These are phyloP conservation scores for Ennomos fuscantarius DNA, from an alignment of 2,888 invertebrate genomes.

Conservation along the genomic window DNA sequence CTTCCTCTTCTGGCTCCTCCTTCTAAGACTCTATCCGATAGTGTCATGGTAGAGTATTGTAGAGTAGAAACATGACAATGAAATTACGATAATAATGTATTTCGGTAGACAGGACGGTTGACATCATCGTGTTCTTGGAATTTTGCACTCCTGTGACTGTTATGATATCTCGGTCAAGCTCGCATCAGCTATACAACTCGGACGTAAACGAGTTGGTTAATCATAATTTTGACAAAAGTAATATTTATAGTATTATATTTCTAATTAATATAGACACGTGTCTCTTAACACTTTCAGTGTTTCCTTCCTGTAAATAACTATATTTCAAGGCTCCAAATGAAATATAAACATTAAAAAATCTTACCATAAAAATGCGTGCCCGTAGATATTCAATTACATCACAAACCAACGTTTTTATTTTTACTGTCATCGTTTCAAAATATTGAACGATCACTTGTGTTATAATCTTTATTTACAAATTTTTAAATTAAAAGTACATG, in stretches of 20 bases:
- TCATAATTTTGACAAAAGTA: too few relatives aligned
- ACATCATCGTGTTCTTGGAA: conserved; percentile 70
- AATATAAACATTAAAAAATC: conserved; percentile 29
- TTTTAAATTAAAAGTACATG: not conserved
- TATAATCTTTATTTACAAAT: too few relatives aligned
- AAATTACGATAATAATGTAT: conserved; percentile 25
- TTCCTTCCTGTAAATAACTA: too few relatives aligned
- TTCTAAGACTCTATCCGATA: too few relatives aligned
- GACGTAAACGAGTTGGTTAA: too few relatives aligned
- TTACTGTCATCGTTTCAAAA: conserved; percentile 47
- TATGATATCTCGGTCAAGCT: conserved; percentile 19
- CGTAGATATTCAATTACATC: conserved; percentile 58
- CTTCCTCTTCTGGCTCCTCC: too few relatives aligned
- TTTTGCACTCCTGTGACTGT: conserved; percentile 34
- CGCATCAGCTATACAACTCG: too few relatives aligned
- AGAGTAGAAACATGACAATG: conserved; percentile 8
- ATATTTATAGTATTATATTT: too few relatives aligned
- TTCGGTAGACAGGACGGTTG: conserved; percentile 32
- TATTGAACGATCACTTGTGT: not conserved
- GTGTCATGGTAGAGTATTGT: too few relatives aligned
- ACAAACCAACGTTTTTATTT: conserved; percentile 52
- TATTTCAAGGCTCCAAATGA: not conserved
- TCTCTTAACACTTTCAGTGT: too few relatives aligned
- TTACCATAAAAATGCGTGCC: conserved; percentile 69
- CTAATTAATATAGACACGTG: too few relatives aligned